Evolutionary conservation across 1,140 invertebrate species (phyloP).

Genomic region (Potamilus streckersoni): DNA sequence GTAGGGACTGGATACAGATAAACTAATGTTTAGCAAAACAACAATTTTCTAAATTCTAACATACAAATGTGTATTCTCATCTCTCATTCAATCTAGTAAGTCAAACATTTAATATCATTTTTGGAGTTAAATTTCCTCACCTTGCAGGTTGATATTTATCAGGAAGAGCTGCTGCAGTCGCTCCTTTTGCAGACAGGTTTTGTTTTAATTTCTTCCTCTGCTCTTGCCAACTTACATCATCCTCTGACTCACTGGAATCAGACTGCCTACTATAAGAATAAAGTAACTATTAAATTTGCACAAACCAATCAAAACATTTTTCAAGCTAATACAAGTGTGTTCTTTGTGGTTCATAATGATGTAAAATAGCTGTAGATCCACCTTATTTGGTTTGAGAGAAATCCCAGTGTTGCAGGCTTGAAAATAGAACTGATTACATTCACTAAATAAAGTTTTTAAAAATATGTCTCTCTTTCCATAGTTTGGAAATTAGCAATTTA

Average conservation of each 20-base stretch:
- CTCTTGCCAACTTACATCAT: constrained; percentile 47
- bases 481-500: no score
- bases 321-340: no score
- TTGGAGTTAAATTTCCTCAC: constrained; percentile 4
- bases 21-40: background rate
- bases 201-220: constrained; percentile 52
- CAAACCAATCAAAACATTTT: no score
- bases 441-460: no score
- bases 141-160: constrained; percentile 23
- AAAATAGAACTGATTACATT: no score
- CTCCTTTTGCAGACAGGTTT: constrained; percentile 31
- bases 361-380: no score
- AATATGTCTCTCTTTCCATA: no score
- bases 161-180: constrained; percentile 30
- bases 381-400: no score
- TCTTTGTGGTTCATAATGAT: no score
- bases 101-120: background rate
- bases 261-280: background rate
- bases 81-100: background rate
- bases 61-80: background rate
- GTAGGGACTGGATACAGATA: background rate
- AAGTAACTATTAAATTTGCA: no score
- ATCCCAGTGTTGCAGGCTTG: no score
- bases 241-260: constrained; percentile 47
- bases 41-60: background rate